Evolutionary conservation across 2,797 vertebrate genomes (phyloP).

Genomic region (Girardinus metallicus): DNA sequence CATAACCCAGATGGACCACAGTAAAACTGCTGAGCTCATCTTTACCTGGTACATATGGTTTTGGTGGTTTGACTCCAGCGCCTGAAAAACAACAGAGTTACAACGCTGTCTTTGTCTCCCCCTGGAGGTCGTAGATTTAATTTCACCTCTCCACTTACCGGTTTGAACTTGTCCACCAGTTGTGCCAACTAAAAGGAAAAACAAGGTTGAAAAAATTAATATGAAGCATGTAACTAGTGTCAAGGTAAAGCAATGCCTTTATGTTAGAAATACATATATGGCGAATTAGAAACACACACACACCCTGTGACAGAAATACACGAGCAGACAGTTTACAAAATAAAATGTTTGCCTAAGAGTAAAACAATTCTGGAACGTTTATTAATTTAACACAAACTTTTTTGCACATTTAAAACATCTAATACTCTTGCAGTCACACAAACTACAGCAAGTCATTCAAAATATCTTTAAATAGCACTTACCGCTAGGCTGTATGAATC

Average conservation of each 20-base stretch:
- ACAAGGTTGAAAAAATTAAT: not conserved
- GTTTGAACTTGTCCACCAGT: conserved; percentile 50
- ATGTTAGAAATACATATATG: not conserved
- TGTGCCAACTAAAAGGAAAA: conserved; percentile 44
- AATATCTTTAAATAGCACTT: conserved; percentile 21
- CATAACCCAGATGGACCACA: not conserved
- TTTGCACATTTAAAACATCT: conserved; percentile 65
- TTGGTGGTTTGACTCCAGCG: conserved; percentile 67
- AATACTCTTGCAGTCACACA: conserved; percentile 23
- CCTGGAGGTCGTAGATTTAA: conserved; percentile 44
- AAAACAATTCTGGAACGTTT: not conserved
- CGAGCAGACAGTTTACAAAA: not conserved
- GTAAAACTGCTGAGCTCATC: not conserved
- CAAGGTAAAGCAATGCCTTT: not conserved
- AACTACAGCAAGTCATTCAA: not conserved
- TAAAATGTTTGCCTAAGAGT: not conserved
- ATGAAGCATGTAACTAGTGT: not conserved
- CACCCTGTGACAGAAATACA: conserved; percentile 31
- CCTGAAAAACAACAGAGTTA: conserved; percentile 47
- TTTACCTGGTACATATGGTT: conserved; percentile 69
- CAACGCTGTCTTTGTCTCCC: conserved; percentile 53
- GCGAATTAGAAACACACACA: not conserved
- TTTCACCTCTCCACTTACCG: conserved; percentile 19
- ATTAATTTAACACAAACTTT: not conserved
- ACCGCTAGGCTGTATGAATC: conserved; percentile 72